phyloP scores from a whole-genome alignment of 2,888 invertebrate species.

The Schrankia costaestrigalis region DNA sequence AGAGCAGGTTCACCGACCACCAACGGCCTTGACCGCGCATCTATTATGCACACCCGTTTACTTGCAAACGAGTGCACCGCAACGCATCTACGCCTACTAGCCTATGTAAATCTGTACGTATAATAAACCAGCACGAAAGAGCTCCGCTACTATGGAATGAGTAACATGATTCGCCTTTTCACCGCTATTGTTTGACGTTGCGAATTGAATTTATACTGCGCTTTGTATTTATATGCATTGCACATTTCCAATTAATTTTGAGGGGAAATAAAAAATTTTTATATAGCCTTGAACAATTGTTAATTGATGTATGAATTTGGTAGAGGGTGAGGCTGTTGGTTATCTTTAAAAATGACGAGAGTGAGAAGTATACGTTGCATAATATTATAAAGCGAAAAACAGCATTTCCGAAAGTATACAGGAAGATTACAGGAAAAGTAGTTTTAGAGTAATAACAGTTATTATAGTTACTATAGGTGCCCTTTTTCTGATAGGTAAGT shows the following conservation, averaged over 20 bases:
- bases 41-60: slow-evolving; percentile 76
- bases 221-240: slow-evolving; percentile 31
- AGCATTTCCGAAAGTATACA: too few relatives aligned
- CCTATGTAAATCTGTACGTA: slow-evolving; percentile 38
- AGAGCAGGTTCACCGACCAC: slow-evolving; percentile 59
- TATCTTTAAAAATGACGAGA: too few relatives aligned
- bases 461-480: too few relatives aligned
- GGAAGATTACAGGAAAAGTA: too few relatives aligned
- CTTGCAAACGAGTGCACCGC: slow-evolving; percentile 73
- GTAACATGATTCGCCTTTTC: slow-evolving; percentile 31
- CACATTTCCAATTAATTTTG: slow-evolving; percentile 32
- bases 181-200: slow-evolving; percentile 28
- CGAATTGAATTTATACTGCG: slow-evolving; percentile 23
- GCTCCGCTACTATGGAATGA: slow-evolving; percentile 26
- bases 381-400: too few relatives aligned
- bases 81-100: slow-evolving; percentile 56
- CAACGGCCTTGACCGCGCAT: slow-evolving; percentile 73
- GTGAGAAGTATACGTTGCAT: too few relatives aligned
- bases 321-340: too few relatives aligned
- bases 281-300: too few relatives aligned
- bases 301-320: too few relatives aligned
- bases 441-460: too few relatives aligned
- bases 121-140: slow-evolving; percentile 37
- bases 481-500: too few relatives aligned
- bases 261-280: slow-evolving; percentile 8